These are phyloP conservation scores for Nettapus auritus DNA, from an alignment of 2,113 vertebrate species.

Conservation along the genomic window DNA sequence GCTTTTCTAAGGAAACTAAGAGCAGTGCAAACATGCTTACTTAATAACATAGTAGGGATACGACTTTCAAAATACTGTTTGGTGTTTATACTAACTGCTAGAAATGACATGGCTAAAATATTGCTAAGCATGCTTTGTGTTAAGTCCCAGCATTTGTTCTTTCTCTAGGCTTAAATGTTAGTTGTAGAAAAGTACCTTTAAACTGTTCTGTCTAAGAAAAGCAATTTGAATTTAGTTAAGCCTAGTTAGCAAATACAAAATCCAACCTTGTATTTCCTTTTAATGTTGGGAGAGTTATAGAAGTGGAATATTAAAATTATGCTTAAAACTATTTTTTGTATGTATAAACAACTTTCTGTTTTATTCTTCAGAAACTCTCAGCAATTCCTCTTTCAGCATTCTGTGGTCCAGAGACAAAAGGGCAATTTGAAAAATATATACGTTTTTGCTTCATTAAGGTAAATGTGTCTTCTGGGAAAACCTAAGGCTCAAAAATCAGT, in stretches of 20 bases:
- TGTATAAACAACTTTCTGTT: background rate
- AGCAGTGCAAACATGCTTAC: background rate
- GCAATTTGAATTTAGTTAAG: background rate
- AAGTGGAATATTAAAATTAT: background rate
- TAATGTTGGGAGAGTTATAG: background rate
- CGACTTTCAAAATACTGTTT: background rate
- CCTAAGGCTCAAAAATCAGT: background rate
- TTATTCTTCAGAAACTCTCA: slow-evolving; percentile 87
- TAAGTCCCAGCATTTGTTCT: background rate
- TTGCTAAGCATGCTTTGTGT: background rate
- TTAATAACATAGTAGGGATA: background rate
- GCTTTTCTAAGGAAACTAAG: background rate
- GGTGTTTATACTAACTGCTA: background rate
- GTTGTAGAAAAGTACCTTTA: background rate
- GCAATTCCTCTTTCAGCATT: slow-evolving; percentile 94
- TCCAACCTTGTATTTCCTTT: background rate
- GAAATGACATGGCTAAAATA: background rate
- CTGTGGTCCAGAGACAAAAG: slow-evolving; percentile 84
- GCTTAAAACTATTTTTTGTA: background rate
- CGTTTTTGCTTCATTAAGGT: slow-evolving; percentile 98
- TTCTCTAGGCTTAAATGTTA: background rate
- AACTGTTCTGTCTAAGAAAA: background rate
- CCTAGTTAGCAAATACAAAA: background rate
- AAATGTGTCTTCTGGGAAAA: slow-evolving; percentile 45
- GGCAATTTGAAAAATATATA: slow-evolving; percentile 93